Conservation (phyloP, 2,113 vertebrate genomes). For the Microcebus jonahi region DNA sequence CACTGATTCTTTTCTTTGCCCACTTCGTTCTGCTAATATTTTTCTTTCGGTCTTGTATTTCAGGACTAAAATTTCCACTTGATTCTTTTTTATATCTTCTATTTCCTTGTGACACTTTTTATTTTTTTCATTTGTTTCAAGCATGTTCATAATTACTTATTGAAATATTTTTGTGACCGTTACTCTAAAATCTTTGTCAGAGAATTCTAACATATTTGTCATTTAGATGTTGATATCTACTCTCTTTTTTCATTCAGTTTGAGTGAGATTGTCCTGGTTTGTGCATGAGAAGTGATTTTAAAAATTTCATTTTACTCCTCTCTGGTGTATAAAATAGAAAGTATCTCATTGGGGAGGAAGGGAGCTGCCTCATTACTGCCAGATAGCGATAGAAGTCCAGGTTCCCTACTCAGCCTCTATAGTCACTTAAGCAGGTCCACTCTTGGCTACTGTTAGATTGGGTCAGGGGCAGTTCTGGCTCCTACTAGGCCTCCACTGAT, state of each 20-base stretch:
- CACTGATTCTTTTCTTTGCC: not conserved
- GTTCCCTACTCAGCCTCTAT: not conserved
- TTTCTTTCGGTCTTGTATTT: not conserved
- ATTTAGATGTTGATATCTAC: not conserved
- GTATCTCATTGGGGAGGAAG: not conserved
- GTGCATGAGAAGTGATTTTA: not conserved
- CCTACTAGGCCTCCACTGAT: fast-evolving
- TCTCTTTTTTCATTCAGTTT: not conserved
- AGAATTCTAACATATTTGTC: not conserved
- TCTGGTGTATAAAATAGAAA: no score
- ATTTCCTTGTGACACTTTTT: not conserved
- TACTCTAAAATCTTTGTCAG: not conserved
- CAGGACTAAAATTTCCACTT: not conserved
- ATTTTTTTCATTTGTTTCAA: not conserved
- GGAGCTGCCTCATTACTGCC: not conserved
- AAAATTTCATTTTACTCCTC: not conserved
- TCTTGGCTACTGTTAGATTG: not conserved
- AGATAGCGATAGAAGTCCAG: not conserved
- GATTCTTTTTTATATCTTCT: not conserved
- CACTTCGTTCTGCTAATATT: not conserved
- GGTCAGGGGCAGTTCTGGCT: not conserved
- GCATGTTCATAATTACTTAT: not conserved
- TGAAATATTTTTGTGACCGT: not conserved
- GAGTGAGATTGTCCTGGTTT: not conserved
- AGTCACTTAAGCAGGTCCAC: no score